Base-by-base conservation (phyloP, 2,113 vertebrate species). In the Platycercus adscitus region DNA sequence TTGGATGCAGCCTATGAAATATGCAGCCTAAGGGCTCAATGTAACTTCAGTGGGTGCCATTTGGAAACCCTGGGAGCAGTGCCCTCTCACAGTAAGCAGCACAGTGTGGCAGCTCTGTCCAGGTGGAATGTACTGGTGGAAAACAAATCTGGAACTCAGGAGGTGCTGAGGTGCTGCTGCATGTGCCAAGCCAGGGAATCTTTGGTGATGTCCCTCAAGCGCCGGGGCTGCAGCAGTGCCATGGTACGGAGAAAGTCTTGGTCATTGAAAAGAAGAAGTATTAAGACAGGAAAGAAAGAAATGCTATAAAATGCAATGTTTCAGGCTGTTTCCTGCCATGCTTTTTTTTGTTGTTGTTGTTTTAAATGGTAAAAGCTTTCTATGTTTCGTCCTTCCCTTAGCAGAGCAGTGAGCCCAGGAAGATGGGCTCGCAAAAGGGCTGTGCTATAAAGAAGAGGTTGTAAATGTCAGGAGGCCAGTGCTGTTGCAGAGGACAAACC, bases 231-330 rank as follows among this genome's bases (percentile, higher is more conserved):
- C 60, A 83, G 44, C 44, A n/a, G n/a, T 50, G 61, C 13, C 13
- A 60, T 69, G 55, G 16, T 41, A 52, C 7, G 0, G 0, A 12
- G 13, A 66, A 0, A 0, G 2, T 26, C 58, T 41, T 41, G 9
- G 43, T 33, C 4, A 53, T 25, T 76, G 13, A 41, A n/a, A 44
- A 82, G 82, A 46, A 41, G 1, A 56, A 39, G 20, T 2, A 8
- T 55, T 77, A 35, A 43, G 17, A 29, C 75, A 37, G 4, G 19
- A 29, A 33, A 21, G 6, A 9, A 39, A 41, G 29, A 8, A 17
- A 9, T 9, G 2, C 19, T 76, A 10, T 1, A 60, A 49, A 60
- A 72, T 49, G 25, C 41, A 66, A 16, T 5, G 28, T 61, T 81
- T 58, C 10, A 10, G 71, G 19, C 3, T 83, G 17, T 31, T 90